Percentiles rank a stretch among this genome's conserved stretches.
Conservation (phyloP, 1,140 invertebrate species). For the Drosophila sp. region DNA sequence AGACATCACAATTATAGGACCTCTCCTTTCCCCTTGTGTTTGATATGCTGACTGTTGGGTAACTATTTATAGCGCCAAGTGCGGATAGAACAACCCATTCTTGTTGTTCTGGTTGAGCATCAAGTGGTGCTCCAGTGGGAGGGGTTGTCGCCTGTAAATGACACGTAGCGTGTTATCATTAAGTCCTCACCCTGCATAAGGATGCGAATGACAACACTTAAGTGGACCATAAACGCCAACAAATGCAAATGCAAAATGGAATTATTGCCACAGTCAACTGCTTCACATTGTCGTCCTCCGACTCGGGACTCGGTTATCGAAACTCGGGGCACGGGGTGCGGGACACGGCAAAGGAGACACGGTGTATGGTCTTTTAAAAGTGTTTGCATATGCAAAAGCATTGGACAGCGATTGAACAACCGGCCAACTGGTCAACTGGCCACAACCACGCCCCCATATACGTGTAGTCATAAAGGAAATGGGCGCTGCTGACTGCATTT, state of each 20-base stretch:
- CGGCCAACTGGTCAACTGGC: constrained; percentile 9
- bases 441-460: constrained; percentile 40
- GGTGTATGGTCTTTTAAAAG: constrained; percentile 28
- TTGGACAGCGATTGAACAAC: constrained; percentile 23
- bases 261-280: constrained; percentile 64
- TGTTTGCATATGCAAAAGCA: constrained; percentile 79
- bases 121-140: not conserved
- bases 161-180: constrained; percentile 75
- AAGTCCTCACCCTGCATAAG: constrained; percentile 49
- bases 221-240: constrained; percentile 79
- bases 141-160: constrained; percentile 58
- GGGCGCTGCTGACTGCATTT: constrained; percentile 62
- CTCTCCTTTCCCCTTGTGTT: not conserved
- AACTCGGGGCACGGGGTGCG: not conserved
- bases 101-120: not conserved
- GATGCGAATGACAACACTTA: constrained; percentile 71
- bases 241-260: constrained; percentile 76
- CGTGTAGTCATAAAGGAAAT: constrained; percentile 53
- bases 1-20: constrained; percentile 35
- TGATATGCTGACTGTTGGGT: constrained; percentile 34
- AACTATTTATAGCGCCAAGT: constrained; percentile 59
- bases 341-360: not conserved
- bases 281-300: constrained; percentile 18
- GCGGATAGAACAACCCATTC: constrained; percentile 11
- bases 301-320: not conserved